These are phyloP conservation scores for Lepeophtheirus salmonis DNA, from an alignment of 1,140 invertebrate genomes.

Conservation along the genomic window DNA sequence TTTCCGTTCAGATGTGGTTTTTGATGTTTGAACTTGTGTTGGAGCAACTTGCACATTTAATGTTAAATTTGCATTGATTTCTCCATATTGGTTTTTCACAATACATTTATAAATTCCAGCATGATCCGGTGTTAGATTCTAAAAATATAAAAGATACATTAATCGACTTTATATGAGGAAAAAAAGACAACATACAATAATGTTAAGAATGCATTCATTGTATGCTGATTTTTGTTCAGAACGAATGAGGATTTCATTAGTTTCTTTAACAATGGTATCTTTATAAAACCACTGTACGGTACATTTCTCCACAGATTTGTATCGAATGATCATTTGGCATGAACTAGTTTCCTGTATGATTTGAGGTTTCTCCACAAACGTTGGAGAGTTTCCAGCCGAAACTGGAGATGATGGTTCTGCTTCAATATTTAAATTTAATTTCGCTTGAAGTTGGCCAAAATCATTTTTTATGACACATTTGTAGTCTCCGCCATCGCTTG, in stretches of 20 bases:
- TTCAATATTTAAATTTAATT: slow-evolving; percentile 93
- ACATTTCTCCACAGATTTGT: slow-evolving; percentile 80
- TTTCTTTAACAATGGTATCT: slow-evolving; percentile 15
- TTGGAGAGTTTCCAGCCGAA: slow-evolving; percentile 60
- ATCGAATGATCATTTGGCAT: slow-evolving; percentile 92
- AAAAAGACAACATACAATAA: background rate
- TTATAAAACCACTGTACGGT: slow-evolving; percentile 64
- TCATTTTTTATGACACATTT: slow-evolving; percentile 91
- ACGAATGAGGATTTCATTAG: background rate
- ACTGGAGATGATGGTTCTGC: slow-evolving; percentile 44
- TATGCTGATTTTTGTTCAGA: background rate
- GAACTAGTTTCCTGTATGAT: slow-evolving; percentile 87
- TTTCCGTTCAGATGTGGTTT: background rate
- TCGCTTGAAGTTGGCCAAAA: slow-evolving; percentile 91
- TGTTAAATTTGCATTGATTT: slow-evolving; percentile 86
- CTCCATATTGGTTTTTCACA: slow-evolving; percentile 84
- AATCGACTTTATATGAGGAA: slow-evolving; percentile 23
- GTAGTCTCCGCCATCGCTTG: slow-evolving; percentile 87
- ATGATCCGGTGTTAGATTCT: slow-evolving; percentile 78
- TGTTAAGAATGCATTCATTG: slow-evolving; percentile 2
- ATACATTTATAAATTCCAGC: slow-evolving; percentile 95
- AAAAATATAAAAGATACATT: too few species aligned
- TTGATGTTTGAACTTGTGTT: slow-evolving; percentile 1
- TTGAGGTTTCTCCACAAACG: slow-evolving; percentile 90
- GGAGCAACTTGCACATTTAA: slow-evolving; percentile 54